A percentile compares a stretch with the other conserved stretches of the same genome.
phyloP scores from a whole-genome alignment of 2,113 vertebrate genomes.

The Pygoscelis antarcticus region DNA sequence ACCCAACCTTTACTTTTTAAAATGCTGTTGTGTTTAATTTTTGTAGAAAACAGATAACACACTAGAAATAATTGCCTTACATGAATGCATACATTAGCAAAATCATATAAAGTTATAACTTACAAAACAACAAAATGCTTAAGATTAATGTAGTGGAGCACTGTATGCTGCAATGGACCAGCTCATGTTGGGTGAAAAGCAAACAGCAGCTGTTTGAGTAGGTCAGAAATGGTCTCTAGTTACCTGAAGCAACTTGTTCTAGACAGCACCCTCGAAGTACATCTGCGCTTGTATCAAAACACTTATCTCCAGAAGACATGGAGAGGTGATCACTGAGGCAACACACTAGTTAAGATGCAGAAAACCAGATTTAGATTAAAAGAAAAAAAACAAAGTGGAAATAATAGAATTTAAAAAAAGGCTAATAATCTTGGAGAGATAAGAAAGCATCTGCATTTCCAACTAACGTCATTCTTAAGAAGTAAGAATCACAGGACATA shows the following conservation, averaged over 20 bases:
- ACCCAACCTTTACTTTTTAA: neutral
- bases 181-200: neutral
- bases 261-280: neutral
- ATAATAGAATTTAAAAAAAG: neutral
- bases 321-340: neutral
- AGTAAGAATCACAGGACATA: neutral
- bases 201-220: neutral
- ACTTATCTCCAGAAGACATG: neutral
- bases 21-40: neutral
- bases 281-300: neutral
- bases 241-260: neutral
- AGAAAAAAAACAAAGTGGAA: neutral
- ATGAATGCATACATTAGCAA: fast-evolving
- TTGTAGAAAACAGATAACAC: neutral
- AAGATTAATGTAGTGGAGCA: neutral
- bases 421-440: neutral
- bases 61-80: neutral
- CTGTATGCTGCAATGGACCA: neutral
- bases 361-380: neutral
- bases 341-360: neutral
- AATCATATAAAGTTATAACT: neutral
- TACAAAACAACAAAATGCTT: neutral
- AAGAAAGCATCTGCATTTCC: neutral
- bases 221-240: neutral
- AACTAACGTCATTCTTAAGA: neutral